Evolutionary conservation across 2,888 invertebrate genomes (phyloP).

Genomic region (Nephrotoma guestfalica): DNA sequence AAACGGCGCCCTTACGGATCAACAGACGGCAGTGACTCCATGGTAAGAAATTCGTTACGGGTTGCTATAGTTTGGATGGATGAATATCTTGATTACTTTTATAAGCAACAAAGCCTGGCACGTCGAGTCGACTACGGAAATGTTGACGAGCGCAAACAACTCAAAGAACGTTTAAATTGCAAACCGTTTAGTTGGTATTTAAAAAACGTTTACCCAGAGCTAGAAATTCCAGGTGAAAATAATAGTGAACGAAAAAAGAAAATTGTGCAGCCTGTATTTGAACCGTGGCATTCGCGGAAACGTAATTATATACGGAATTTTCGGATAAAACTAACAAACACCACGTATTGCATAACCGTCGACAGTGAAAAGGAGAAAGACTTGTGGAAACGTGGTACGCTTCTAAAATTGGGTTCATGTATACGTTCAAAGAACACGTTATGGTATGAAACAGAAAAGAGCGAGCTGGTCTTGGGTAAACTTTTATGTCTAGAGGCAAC

Average conservation of each 20-base stretch:
- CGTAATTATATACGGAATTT: conserved; percentile 58
- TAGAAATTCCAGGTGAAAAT: conserved; percentile 48
- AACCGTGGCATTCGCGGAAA: conserved; percentile 72
- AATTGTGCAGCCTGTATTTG: conserved; percentile 46
- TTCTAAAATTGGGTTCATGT: conserved; percentile 55
- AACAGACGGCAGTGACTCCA: conserved; percentile 65
- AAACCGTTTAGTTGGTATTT: conserved; percentile 88
- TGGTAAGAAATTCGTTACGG: conserved; percentile 80
- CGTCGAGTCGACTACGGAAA: conserved; percentile 58
- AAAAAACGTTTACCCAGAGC: conserved; percentile 87
- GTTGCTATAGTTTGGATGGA: conserved; percentile 97
- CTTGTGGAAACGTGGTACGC: conserved; percentile 52
- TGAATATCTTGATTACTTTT: conserved; percentile 66
- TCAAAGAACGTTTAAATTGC: conserved; percentile 62
- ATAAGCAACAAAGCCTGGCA: conserved; percentile 47
- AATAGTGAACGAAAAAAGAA: conserved; percentile 35
- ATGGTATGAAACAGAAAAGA: conserved; percentile 65
- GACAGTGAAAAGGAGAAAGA: conserved; percentile 49
- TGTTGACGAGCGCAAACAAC: conserved; percentile 51
- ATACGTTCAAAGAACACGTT: conserved; percentile 49
- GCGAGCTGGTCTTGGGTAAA: conserved; percentile 71
- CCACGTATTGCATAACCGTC: conserved; percentile 64
- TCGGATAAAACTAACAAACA: conserved; percentile 57
- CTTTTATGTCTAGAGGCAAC: conserved; percentile 73
- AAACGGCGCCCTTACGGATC: conserved; percentile 84